Base-by-base conservation (phyloP, 2,888 invertebrate species). In the Zonitis immaculata region DNA sequence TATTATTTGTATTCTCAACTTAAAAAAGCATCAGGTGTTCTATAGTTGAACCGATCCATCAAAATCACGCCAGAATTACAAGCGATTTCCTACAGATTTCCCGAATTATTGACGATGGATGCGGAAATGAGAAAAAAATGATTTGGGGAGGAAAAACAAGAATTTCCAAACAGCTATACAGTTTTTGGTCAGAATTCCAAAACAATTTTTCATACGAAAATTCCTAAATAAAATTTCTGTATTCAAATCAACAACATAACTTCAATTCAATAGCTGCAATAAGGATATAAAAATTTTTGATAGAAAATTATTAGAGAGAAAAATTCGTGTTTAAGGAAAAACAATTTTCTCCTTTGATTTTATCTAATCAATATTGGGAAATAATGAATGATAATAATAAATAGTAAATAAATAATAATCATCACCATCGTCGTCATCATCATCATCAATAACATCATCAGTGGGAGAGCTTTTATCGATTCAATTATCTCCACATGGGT, bases 41-140 rank as follows among this genome's bases (percentile, higher is more conserved):
- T 51, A n/a, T n/a, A 39, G 28, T 42, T 46, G 16, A 42, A 39
- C n/a, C 47, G 46, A 51, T 51, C 47, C 46, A 51, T 51, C 51
- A 51, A 51, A 51, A 39, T 39, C n/a, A 16, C 20, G 39, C 4
- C 39, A 39, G 39, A 39, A 20, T 18, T 16, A 20, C 20, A 20
- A 20, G 11, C 20, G 39, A 20, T 39, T 39, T 20, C 20, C 39
- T 9, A 39, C 6, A 18, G 18, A 18, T 20, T 39, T 20, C n/a
- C 16, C 6, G 39, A 39, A 39, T 39, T 20, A 39, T 4, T 39
- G 39, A 39, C 16, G 22, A 22, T 22, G 5, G 5, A 22, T n/a
- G n/a, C n/a, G n/a, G n/a, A n/a, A n/a, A n/a, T n/a, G n/a, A n/a
- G n/a, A n/a, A n/a, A n/a, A n/a, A n/a, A n/a, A n/a, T n/a, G n/a